Conservation (phyloP, 2,113 vertebrate species). For the Acinonyx jubatus region DNA sequence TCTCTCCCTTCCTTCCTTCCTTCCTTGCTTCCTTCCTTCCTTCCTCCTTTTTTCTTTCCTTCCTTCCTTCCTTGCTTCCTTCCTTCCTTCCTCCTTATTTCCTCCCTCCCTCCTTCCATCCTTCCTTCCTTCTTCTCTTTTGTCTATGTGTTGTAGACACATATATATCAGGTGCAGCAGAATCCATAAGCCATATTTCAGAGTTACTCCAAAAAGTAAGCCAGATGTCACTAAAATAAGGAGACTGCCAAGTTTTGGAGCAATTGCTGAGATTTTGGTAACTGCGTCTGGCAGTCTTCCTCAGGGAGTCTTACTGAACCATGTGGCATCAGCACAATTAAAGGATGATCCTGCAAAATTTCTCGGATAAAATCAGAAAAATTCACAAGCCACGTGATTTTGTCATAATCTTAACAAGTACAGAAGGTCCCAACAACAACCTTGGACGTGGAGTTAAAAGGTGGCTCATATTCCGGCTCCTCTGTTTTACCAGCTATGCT, state of each 20-base stretch:
- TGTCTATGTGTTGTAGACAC: not conserved
- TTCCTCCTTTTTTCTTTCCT: too few relatives aligned
- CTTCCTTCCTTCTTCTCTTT: not conserved
- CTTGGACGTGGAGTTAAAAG: not conserved
- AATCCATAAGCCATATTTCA: not conserved
- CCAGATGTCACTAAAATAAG: not conserved
- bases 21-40: rapidly evolving
- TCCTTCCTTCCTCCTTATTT: not conserved
- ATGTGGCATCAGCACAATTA: not conserved
- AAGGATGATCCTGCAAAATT: not conserved
- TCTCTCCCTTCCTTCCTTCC: too few relatives aligned
- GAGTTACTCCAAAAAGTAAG: not conserved
- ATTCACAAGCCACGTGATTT: not conserved
- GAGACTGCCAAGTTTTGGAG: not conserved
- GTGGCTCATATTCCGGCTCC: not conserved
- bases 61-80: too few relatives aligned
- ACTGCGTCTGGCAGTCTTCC: not conserved
- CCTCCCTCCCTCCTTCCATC: not conserved
- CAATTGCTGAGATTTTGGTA: not conserved
- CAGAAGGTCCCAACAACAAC: not conserved
- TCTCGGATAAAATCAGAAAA: not conserved
- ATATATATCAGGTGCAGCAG: not conserved
- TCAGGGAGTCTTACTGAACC: not conserved
- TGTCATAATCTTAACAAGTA: not conserved
- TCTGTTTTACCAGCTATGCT: not conserved